Base-by-base conservation (phyloP, 2,113 vertebrate genomes). In the Hucho hucho region DNA sequence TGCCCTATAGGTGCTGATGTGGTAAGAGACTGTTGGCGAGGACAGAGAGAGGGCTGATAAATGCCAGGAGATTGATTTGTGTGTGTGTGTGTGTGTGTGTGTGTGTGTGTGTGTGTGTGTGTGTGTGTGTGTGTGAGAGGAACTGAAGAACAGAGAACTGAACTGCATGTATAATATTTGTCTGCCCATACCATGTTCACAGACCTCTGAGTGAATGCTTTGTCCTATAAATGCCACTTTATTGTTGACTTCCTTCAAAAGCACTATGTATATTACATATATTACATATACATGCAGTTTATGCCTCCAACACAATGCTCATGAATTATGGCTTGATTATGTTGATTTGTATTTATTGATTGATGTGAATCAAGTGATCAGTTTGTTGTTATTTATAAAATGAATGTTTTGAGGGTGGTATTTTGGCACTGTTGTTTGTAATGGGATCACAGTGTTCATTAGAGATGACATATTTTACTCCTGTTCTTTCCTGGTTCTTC, bases 1-100 rank as follows among this genome's bases (percentile, higher is more conserved):
- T 94, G 63, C 90, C 90, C 0, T 92, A 92, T 74, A 83, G 83
- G 47, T 93, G 90, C 86, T 93, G 87, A 93, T 53, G 69, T 28
- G 26, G 32, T 14, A 43, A 22, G 12, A 16, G 25, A 11, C 18
- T 64, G 16, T 47, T 75, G 47, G 6, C 6, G 24, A 16, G 11
- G 43, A 66, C 32, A 49, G 25, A n/a, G 7, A n/a, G 22, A 28
- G 25, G 28, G 4, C 26, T 26, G 32, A 20, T 22, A 26, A 53
- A 70, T 24, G 14, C 49, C 6, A 69, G 28, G 64, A 71, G 53
- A 18, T 29, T 11, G 49, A 18, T 68, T 58, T 26, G 11, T 22
- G 49, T 32, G n/a, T 43, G 6, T 25, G 25, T 26, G 47, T 28
- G 14, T 47, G 22, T 61, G 25, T 61, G 66, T 75, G 28, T 4